Conservation (phyloP, 2,113 vertebrate genomes). For the Carassius carassius region DNA sequence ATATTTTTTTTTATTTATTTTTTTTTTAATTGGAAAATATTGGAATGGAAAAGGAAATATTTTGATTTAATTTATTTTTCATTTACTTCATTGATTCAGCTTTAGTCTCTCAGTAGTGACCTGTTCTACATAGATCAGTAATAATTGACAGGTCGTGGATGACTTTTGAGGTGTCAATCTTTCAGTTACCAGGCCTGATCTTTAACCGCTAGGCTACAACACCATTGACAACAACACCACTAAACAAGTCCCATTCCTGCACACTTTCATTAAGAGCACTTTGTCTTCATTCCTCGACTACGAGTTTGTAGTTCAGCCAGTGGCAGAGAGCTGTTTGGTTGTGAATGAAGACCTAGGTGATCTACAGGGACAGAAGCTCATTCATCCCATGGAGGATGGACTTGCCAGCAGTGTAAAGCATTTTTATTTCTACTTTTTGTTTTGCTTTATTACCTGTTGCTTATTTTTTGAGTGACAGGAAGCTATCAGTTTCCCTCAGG, state of each 20-base stretch:
- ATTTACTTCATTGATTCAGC: too few species aligned
- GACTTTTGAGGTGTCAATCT: too few species aligned
- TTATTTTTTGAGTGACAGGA: constrained; percentile 70
- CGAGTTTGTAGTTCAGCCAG: not conserved
- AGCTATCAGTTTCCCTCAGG: constrained; percentile 60
- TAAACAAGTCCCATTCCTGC: not conserved
- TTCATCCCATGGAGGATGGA: constrained; percentile 62
- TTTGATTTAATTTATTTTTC: too few species aligned
- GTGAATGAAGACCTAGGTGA: constrained; percentile 9
- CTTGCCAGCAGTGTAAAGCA: constrained; percentile 72
- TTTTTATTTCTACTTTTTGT: constrained; percentile 57
- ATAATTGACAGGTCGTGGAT: not conserved
- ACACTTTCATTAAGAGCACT: constrained; percentile 12
- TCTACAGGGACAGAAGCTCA: constrained; percentile 57
- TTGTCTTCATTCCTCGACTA: constrained; percentile 20
- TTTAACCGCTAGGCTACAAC: not conserved
- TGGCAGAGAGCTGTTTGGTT: not conserved
- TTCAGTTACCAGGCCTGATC: not conserved
- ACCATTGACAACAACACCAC: not conserved
- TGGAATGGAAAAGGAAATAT: too few species aligned
- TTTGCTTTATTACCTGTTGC: constrained; percentile 59
- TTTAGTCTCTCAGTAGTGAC: not conserved
- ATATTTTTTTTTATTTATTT: too few species aligned
- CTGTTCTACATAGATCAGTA: not conserved
- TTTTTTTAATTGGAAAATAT: too few species aligned